phyloP scores from a whole-genome alignment of 2,113 vertebrate genomes.

The Scartelaos histophorus region DNA sequence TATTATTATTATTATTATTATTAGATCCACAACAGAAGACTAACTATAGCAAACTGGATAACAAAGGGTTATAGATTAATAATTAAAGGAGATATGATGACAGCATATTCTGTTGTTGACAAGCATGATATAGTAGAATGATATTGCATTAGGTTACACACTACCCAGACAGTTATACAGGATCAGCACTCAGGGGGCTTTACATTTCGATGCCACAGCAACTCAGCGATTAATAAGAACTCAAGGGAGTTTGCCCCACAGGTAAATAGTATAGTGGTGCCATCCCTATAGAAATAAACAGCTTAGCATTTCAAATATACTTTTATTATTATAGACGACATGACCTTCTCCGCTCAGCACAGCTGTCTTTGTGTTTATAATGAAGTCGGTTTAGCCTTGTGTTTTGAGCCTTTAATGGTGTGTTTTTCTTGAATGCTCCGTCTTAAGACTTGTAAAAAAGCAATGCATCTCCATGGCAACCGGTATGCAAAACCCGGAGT shows the following conservation, averaged over 20 bases:
- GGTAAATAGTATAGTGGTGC: not conserved
- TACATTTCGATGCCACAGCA: not conserved
- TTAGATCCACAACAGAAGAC: not conserved
- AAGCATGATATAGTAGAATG: conserved; percentile 8
- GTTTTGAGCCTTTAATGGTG: conserved; percentile 30
- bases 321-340: not conserved
- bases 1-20: too few species aligned
- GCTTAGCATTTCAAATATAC: not conserved
- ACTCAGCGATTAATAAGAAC: not conserved
- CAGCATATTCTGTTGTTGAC: conserved; percentile 8
- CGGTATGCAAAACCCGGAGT: conserved; percentile 35
- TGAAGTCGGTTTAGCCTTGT: conserved; percentile 26
- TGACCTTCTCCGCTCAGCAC: not conserved
- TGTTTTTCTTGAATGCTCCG: conserved; percentile 54
- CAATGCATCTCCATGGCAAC: conserved; percentile 71
- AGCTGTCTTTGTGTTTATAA: conserved; percentile 9
- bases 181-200: not conserved
- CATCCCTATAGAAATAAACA: not conserved
- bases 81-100: not conserved
- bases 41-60: not conserved
- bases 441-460: conserved; percentile 33
- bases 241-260: not conserved
- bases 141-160: not conserved
- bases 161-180: not conserved
- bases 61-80: not conserved